These are phyloP conservation scores for Cyclopterus lumpus DNA, from an alignment of 2,797 vertebrate genomes.

Conservation along the genomic window DNA sequence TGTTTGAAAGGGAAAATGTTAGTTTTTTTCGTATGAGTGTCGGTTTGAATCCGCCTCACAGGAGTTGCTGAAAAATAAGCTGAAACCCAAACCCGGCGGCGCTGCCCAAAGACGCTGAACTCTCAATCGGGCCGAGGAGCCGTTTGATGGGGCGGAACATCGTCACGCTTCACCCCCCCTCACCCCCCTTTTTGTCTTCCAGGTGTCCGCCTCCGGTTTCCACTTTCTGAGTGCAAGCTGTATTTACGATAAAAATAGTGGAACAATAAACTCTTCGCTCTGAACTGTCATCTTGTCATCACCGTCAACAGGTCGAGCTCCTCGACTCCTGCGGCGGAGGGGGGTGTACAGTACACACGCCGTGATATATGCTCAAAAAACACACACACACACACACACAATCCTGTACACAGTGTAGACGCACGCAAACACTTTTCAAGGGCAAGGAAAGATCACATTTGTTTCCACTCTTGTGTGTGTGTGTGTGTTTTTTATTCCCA, in stretches of 20 bases:
- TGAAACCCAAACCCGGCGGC: constrained; percentile 47
- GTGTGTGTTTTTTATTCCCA: constrained; percentile 48
- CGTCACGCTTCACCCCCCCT: constrained; percentile 33
- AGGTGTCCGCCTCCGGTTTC: constrained; percentile 63
- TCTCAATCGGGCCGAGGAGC: constrained; percentile 24
- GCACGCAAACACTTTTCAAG: constrained; percentile 49
- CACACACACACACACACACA: no score
- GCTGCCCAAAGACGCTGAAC: constrained; percentile 38
- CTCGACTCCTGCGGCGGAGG: constrained; percentile 6
- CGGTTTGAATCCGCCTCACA: constrained; percentile 34
- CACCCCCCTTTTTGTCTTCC: constrained; percentile 1
- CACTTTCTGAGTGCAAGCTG: constrained; percentile 49
- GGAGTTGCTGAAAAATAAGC: constrained; percentile 18
- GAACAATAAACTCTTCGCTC: constrained; percentile 61
- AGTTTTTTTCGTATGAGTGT: background rate
- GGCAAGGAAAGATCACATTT: constrained; percentile 59
- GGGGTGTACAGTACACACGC: constrained; percentile 26
- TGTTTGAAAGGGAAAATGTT: constrained; percentile 37
- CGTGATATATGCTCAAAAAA: constrained; percentile 11
- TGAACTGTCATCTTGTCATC: constrained; percentile 60
- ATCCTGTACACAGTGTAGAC: constrained; percentile 11
- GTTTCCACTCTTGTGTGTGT: constrained; percentile 46
- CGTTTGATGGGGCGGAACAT: constrained; percentile 47
- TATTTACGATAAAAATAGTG: constrained; percentile 75
- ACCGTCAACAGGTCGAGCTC: constrained; percentile 66